Evolutionary conservation across 1,140 invertebrate genomes (phyloP).

Genomic region (Plutomurus gul): DNA sequence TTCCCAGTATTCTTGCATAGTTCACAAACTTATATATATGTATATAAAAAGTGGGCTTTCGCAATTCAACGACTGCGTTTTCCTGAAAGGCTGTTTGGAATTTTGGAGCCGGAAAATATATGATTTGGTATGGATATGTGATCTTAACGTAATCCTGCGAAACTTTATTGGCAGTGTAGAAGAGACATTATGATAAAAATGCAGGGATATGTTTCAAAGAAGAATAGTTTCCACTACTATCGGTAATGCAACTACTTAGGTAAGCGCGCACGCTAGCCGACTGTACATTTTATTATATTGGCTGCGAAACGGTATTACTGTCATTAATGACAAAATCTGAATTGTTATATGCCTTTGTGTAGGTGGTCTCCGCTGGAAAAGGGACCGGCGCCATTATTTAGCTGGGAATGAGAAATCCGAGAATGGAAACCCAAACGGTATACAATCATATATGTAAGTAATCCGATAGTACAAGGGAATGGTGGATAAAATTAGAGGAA

Average conservation of each 20-base stretch:
- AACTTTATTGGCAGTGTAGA: constrained; percentile 17
- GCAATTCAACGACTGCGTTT: too few relatives aligned
- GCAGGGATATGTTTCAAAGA: neutral
- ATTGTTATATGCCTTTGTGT: neutral
- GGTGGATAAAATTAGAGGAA: constrained; percentile 13
- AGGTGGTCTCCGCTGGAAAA: neutral
- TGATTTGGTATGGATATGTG: neutral
- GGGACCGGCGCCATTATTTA: neutral
- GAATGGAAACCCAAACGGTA: neutral
- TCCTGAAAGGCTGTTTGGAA: neutral
- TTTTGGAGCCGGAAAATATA: neutral
- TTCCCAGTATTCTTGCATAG: too few relatives aligned
- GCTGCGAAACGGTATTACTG: neutral
- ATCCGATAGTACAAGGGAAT: constrained; percentile 4
- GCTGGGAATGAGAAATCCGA: neutral
- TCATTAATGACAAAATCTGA: neutral
- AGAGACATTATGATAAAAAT: neutral
- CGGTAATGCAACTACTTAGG: too few relatives aligned
- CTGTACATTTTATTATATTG: neutral
- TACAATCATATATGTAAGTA: neutral
- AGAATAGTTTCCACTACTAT: neutral
- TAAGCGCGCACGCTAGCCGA: too few relatives aligned
- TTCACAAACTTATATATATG: too few relatives aligned
- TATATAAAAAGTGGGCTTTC: too few relatives aligned
- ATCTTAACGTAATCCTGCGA: constrained; percentile 8